Evolutionary conservation across 2,888 invertebrate species (phyloP), one percentile per base, ranked within the genome.

Genomic region (Sphaerolaimus hirsutus): DNA sequence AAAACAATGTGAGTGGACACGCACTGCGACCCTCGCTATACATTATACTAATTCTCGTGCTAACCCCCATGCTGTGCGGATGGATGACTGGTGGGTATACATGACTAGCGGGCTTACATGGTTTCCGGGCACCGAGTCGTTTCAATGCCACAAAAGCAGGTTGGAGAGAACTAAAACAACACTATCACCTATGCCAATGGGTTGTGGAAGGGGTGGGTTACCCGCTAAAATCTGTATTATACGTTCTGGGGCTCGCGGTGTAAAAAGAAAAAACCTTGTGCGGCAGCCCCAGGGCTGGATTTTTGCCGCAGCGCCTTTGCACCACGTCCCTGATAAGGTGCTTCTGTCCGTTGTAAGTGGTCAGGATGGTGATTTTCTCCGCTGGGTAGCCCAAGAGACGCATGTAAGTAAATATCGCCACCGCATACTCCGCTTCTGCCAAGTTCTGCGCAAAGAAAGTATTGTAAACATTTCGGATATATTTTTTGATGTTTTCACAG

Each of bases 321-420:
- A 97, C 79, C 5, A 99, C 89, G 66, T 97, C 97, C 1, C 91
- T 72, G 40, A 97, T 81, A 45, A 97, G 73, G 67, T 91, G 87
- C 63, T 97, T 97, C 67, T 97, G 93, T 1, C 97, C 97, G 65
- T 99, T 99, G 66, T 99, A 97, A 0, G 97, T 97, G 1, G 97
- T 97, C 42, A 97, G 71, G 56, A 97, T 89, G 26, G 93, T 87
- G 54, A 97, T 86, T 67, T 86, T 84, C 50, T 82, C 79, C 0
- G 91, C 81, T 0, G 93, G 86, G 73, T 93, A 99, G 0, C 93
- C 93, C 35, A 91, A 68, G 26, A 97, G 71, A 27, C 97, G 72
- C 93, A 97, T 93, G 64, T 82, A 99, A 84, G 91, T 97, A 64
- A 82, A 97, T 22, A 84, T 76, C 0, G 89, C 91, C 1, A 93